A percentile compares a stretch with the other conserved stretches of the same genome.
These are phyloP conservation scores for Pangasius macronema DNA, from an alignment of 2,797 vertebrate genomes.

Conservation along the genomic window DNA sequence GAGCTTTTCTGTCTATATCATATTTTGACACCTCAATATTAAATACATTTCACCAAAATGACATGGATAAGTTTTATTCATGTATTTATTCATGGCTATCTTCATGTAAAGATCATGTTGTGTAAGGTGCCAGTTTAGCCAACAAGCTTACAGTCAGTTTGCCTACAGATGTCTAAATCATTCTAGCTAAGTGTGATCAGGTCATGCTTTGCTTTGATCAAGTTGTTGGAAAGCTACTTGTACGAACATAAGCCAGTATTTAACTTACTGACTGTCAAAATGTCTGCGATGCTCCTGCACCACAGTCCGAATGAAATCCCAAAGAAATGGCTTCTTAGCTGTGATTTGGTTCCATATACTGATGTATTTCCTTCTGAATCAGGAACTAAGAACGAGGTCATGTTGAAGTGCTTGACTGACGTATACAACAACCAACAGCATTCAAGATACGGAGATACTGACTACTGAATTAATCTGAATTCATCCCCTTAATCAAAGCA, in stretches of 20 bases:
- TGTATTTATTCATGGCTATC: too few relatives aligned
- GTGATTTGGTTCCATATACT: not conserved
- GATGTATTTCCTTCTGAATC: not conserved
- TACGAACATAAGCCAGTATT: not conserved
- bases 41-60: not conserved
- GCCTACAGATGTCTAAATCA: not conserved
- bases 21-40: not conserved
- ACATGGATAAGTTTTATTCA: too few relatives aligned
- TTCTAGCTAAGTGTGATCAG: not conserved
- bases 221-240: not conserved
- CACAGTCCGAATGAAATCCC: not conserved
- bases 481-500: not conserved
- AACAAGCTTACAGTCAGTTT: not conserved
- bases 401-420: not conserved
- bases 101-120: not conserved
- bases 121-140: not conserved
- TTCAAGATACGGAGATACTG: not conserved
- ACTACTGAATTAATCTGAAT: not conserved
- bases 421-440: not conserved
- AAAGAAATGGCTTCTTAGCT: not conserved
- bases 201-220: not conserved
- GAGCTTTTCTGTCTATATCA: not conserved
- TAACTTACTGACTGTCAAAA: not conserved
- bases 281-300: not conserved
- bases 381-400: not conserved